Conservation (phyloP, 2,797 vertebrate species). For the Sebastes glaucus region DNA sequence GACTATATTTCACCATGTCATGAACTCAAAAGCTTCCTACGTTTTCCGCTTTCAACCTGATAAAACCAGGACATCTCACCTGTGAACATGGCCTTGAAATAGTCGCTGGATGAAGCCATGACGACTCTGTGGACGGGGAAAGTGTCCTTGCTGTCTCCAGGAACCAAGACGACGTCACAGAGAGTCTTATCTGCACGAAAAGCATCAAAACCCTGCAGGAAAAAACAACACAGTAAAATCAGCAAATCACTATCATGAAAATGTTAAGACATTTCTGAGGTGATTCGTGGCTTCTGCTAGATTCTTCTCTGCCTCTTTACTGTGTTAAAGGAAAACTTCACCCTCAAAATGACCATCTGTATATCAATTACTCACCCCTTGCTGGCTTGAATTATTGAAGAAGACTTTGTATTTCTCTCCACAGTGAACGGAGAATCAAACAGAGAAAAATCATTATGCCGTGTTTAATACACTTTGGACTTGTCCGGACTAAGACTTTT, state of each 20-base stretch:
- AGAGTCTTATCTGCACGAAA: constrained; percentile 79
- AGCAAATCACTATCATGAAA: neutral
- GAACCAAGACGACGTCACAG: constrained; percentile 83
- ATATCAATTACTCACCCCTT: too few species aligned
- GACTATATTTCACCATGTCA: neutral
- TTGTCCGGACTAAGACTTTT: too few species aligned
- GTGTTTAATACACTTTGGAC: too few species aligned
- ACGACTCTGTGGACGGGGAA: constrained; percentile 86
- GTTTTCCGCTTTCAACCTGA: neutral
- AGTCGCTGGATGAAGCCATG: constrained; percentile 87
- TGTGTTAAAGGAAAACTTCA: neutral
- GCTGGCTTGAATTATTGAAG: too few species aligned
- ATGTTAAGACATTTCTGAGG: too few species aligned
- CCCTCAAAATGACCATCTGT: too few species aligned
- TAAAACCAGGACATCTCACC: constrained; percentile 60
- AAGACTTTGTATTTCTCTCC: too few species aligned
- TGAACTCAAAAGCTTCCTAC: neutral
- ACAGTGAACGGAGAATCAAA: too few species aligned
- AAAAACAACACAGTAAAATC: neutral
- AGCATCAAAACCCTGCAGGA: constrained; percentile 76
- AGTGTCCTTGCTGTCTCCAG: constrained; percentile 80
- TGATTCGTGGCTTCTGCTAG: too few species aligned
- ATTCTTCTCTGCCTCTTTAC: neutral
- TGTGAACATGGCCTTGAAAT: constrained; percentile 89
- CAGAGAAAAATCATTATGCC: too few species aligned